Evolutionary conservation across 2,888 invertebrate species (phyloP), one percentile per base, ranked within the genome.

Genomic region (Meloe dianella): DNA sequence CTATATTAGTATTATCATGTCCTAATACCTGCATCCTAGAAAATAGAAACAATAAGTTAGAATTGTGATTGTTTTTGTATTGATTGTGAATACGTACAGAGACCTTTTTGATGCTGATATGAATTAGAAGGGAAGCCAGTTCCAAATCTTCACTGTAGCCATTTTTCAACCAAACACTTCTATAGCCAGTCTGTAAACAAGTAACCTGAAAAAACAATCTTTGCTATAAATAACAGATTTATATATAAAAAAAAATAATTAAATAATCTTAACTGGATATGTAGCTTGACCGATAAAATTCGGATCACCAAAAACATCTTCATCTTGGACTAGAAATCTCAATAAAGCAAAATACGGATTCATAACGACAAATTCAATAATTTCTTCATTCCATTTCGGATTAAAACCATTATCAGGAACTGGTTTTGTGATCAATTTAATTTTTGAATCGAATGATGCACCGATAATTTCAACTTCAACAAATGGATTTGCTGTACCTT

Each of bases 221-320:
- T 22, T 32, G 32, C n/a, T n/a, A n/a, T n/a, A n/a, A n/a, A n/a
- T n/a, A n/a, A n/a, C n/a, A n/a, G n/a, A n/a, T n/a, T n/a, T n/a
- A n/a, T n/a, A n/a, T n/a, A 47, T 27, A 38, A 58, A 60, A 65
- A 57, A 29, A 47, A 17, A 17, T 38, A 29, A 22, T 59, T 62
- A 54, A 20, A 9, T 5, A 61, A 60, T 62, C 81, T 85, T 84
- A 75, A 97, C 87, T 0, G 98, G 96, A 85, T 91, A 97, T 12
- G 95, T 95, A 51, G 96, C 95, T 85, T 99, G 98, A 0, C 98
- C 98, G 69, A 98, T 92, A 83, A 98, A 97, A 85, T 97, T 97
- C 12, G 92, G 93, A 78, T 98, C 98, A 0, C 97, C 97, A 84
- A 99, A 98, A 87, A 97, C 94, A 81, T 99, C 98, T 83, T 97